Conservation (phyloP, 1,140 invertebrate genomes). For the Leptinotarsa lineolata region DNA sequence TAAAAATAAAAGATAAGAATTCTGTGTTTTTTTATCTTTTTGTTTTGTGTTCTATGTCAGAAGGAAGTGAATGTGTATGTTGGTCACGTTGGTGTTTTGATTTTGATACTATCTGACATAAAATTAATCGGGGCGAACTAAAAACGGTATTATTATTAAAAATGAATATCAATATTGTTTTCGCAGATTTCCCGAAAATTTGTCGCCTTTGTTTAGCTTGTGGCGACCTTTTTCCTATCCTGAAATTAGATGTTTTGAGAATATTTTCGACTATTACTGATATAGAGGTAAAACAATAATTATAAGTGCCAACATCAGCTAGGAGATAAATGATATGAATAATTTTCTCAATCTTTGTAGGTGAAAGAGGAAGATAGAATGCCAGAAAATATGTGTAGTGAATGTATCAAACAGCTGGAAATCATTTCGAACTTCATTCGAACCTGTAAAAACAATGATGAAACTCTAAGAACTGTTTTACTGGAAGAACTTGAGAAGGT, state of each 20-base stretch:
- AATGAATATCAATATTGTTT: slow-evolving; percentile 9
- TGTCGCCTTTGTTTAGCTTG: slow-evolving; percentile 17
- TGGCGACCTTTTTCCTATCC: slow-evolving; percentile 6
- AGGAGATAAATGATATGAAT: not conserved
- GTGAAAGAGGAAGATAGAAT: slow-evolving; percentile 10
- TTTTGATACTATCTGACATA: too few species aligned
- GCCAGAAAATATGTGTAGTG: slow-evolving; percentile 14
- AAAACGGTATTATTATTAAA: not conserved
- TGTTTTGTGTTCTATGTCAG: too few species aligned
- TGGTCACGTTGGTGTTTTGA: too few species aligned
- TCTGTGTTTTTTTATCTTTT: too few species aligned
- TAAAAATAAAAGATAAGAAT: too few species aligned
- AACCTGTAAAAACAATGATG: slow-evolving; percentile 22
- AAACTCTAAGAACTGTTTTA: not conserved
- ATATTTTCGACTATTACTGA: not conserved
- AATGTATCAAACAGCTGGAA: slow-evolving; percentile 11
- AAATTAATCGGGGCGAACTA: too few species aligned
- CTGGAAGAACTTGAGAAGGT: not conserved
- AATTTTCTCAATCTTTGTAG: not conserved
- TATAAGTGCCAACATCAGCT: not conserved
- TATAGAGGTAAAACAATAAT: slow-evolving; percentile 13
- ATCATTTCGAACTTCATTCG: slow-evolving; percentile 9
- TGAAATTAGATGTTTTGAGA: not conserved
- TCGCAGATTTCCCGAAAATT: slow-evolving; percentile 13
- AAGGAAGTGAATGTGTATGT: too few species aligned